Base-by-base conservation (phyloP, 2,113 vertebrate genomes). In the Callionymus lyra region DNA sequence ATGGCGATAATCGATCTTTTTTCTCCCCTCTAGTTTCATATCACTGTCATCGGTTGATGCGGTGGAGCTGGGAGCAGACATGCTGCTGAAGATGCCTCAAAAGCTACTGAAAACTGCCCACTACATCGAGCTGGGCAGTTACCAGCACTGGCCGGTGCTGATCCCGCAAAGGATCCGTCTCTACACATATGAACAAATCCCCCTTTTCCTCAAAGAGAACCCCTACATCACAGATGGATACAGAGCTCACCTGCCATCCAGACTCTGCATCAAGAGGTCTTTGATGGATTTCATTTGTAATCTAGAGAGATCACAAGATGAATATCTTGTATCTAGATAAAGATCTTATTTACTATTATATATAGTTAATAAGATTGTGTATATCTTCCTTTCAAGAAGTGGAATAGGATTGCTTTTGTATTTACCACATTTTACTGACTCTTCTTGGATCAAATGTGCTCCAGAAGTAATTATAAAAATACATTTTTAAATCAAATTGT, bases 141-240 rank as follows among this genome's bases (percentile, higher is more conserved):
- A 93, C 67, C 91, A 94, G 62, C 92, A 93, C 71, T 98, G 94
- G 94, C 91, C 94, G 0, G 90, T 98, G 38, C 79, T 97, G 42
- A 74, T 94, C 32, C 91, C 94, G 13, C 85, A 92, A 52, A 90
- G 90, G 38, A 97, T 98, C 55, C 84, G 93, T 5, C 81, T 98
- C 6, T 98, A 96, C 83, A 95, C 93, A 12, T 98, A 90, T 36
- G 93, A 98, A 65, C 94, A 98, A 81, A 90, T 97, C 66, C 94
- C 94, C 2, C 76, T 89, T 31, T 95, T 94, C 65, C 89, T 97
- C 31, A 93, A 89, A 71, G 93, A 97, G 71, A 98, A 98, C 73
- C 94, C 94, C 1, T 98, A 90, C 80, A 98, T 98, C 83, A 98
- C 94, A 4, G 94, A 94, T 33, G 94, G 94, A 42, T 98, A 98